phyloP scores from a whole-genome alignment of 2,797 vertebrate species.

The Pipistrellus pipistrellus region DNA sequence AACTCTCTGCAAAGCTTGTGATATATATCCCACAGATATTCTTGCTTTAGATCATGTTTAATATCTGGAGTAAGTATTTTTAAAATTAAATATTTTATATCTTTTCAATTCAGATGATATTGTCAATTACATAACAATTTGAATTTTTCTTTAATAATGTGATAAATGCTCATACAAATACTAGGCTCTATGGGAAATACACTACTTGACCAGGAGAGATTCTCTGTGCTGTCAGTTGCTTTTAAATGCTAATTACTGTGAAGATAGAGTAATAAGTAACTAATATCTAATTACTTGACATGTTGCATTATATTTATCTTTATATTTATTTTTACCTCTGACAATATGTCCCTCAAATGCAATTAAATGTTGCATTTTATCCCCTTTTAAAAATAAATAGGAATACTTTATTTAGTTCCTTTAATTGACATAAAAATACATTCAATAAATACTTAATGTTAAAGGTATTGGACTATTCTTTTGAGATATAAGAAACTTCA shows the following conservation, averaged over 20 bases:
- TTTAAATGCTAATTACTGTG: background rate
- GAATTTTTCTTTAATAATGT: background rate
- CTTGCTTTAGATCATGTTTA: slow-evolving; percentile 12
- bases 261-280: background rate
- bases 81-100: background rate
- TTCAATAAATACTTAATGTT: slow-evolving; percentile 6
- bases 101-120: background rate
- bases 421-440: background rate
- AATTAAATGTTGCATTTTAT: background rate
- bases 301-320: background rate
- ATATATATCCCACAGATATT: background rate
- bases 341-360: background rate
- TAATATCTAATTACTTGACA: background rate
- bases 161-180: background rate
- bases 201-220: background rate
- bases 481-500: slow-evolving; percentile 13
- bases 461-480: background rate
- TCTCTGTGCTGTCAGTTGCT: background rate
- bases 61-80: background rate
- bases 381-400: background rate
- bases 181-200: background rate
- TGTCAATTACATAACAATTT: background rate
- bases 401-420: background rate
- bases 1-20: background rate
- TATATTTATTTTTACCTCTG: background rate